Conservation (phyloP, 1,140 invertebrate genomes). For the Drosophila nikananu region DNA sequence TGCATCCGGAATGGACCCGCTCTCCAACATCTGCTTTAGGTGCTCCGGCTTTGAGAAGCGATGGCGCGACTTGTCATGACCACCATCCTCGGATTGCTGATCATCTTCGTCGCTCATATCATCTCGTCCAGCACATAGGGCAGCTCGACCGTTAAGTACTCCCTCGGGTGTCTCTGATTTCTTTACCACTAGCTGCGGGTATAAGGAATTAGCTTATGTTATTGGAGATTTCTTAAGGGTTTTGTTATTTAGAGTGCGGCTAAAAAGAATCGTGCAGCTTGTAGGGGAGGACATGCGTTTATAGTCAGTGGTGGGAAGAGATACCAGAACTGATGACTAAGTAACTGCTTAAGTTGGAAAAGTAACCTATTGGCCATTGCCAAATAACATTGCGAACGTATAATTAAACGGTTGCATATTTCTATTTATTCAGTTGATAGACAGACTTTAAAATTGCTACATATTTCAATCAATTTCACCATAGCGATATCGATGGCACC, state of each 20-base stretch:
- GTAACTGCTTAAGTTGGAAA: neutral
- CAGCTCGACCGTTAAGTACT: constrained; percentile 92
- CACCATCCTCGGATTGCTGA: constrained; percentile 86
- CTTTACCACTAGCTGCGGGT: constrained; percentile 86
- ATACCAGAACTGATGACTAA: neutral
- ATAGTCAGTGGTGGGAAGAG: constrained; percentile 16
- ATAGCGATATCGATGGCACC: neutral
- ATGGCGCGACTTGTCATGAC: constrained; percentile 84
- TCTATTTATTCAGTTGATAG: neutral
- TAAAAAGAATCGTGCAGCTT: constrained; percentile 19
- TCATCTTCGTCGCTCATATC: constrained; percentile 91
- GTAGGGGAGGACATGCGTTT: constrained; percentile 13
- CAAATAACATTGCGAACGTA: neutral
- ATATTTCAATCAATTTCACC: too few relatives aligned
- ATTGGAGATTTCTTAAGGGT: neutral
- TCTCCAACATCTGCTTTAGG: constrained; percentile 90
- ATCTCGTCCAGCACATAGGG: constrained; percentile 90
- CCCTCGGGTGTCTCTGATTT: constrained; percentile 86
- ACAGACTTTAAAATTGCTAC: neutral
- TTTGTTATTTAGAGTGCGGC: neutral
- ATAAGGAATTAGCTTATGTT: constrained; percentile 30
- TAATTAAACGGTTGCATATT: too few relatives aligned
- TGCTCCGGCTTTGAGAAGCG: constrained; percentile 89
- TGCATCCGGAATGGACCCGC: constrained; percentile 97
- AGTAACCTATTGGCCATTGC: neutral